Evolutionary conservation across 2,797 vertebrate genomes (phyloP).

Genomic region (Pterois miles): DNA sequence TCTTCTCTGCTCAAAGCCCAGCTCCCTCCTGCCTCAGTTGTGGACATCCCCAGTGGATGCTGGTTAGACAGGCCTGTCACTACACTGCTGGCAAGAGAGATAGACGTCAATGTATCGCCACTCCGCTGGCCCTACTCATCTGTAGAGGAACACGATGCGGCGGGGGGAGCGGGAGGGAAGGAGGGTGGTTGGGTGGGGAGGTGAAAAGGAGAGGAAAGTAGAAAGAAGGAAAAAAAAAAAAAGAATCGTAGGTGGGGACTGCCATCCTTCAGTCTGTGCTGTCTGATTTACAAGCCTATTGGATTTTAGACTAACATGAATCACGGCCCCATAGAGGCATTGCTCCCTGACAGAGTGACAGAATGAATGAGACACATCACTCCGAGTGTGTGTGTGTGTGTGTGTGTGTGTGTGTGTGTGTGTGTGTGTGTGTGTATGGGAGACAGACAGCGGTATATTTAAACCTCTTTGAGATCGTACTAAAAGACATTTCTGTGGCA

Average conservation of each 20-base stretch:
- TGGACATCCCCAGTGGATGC: constrained; percentile 45
- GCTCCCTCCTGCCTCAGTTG: constrained; percentile 15
- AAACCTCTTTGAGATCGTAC: constrained; percentile 45
- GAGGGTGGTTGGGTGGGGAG: background rate
- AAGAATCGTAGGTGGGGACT: constrained; percentile 42
- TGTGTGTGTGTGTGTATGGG: constrained; percentile 18
- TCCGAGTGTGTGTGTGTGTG: constrained; percentile 24
- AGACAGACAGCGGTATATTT: constrained; percentile 37
- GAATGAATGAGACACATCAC: constrained; percentile 72
- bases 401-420: constrained; percentile 21
- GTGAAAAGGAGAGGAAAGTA: constrained; percentile 32
- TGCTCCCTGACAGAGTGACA: constrained; percentile 72
- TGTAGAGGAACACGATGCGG: constrained; percentile 27
- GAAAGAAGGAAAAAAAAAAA: background rate
- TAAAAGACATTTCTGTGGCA: constrained; percentile 48
- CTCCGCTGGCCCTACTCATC: constrained; percentile 58
- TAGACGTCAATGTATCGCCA: constrained; percentile 63
- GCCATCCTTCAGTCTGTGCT: constrained; percentile 60
- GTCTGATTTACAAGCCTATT: constrained; percentile 81
- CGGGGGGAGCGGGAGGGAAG: constrained; percentile 3
- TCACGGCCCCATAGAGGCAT: constrained; percentile 69
- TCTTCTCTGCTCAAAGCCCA: constrained; percentile 45
- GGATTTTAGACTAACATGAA: constrained; percentile 80
- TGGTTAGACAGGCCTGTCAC: constrained; percentile 68
- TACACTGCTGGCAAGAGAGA: constrained; percentile 52